Conservation (phyloP, 2,797 vertebrate species). For the Heterohyrax brucei region DNA sequence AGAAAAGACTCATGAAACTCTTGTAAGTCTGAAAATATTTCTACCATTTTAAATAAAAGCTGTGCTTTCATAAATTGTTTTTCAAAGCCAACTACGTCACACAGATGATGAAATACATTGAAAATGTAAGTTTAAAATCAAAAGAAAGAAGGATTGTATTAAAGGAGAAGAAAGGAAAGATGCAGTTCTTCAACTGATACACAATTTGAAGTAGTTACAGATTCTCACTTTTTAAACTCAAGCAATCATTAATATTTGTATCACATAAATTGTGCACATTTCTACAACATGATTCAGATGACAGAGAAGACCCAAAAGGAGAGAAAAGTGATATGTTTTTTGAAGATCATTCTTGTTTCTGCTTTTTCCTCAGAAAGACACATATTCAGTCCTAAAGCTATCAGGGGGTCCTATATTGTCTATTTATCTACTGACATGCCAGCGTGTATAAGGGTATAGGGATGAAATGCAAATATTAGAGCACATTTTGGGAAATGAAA, state of each 20-base stretch:
- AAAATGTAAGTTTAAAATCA: slow-evolving; percentile 63
- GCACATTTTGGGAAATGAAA: background rate
- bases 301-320: background rate
- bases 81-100: slow-evolving; percentile 32
- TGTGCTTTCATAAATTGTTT: slow-evolving; percentile 50
- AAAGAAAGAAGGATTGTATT: slow-evolving; percentile 4
- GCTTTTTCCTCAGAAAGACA: background rate
- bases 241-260: background rate
- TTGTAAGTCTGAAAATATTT: slow-evolving; percentile 4
- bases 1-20: background rate
- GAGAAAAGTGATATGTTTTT: background rate
- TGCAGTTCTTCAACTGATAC: background rate
- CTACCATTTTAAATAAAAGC: slow-evolving; percentile 32
- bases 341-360: slow-evolving; percentile 1
- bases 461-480: background rate
- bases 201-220: slow-evolving; percentile 18
- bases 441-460: background rate
- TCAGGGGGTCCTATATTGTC: background rate
- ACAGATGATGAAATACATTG: slow-evolving; percentile 50
- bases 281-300: background rate
- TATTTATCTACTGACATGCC: background rate
- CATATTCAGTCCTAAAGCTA: background rate
- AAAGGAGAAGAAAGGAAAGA: background rate
- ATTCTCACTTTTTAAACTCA: slow-evolving; percentile 57
- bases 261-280: background rate